Conservation (phyloP, 2,113 vertebrate genomes). For the Dendrocopos noguchii region DNA sequence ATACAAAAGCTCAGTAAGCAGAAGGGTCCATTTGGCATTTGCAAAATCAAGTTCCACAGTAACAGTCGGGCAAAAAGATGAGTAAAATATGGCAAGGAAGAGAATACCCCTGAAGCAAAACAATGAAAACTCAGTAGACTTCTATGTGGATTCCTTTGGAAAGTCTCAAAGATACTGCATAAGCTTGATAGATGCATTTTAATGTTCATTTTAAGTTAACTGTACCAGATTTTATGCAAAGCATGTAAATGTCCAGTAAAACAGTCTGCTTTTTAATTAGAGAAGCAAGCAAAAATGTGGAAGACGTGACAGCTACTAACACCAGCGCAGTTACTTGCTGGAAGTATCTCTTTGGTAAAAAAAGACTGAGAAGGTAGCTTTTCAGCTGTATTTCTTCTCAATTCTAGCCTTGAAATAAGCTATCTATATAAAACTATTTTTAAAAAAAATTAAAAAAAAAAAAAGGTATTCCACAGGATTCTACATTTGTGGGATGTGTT, state of each 20-base stretch:
- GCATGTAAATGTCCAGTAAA: neutral
- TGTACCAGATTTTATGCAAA: neutral
- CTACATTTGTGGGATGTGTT: neutral
- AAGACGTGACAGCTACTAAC: neutral
- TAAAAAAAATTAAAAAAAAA: neutral
- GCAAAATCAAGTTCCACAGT: neutral
- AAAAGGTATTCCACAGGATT: neutral
- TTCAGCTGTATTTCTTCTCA: neutral
- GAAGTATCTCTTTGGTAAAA: neutral
- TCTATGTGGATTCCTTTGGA: neutral
- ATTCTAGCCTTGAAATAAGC: neutral
- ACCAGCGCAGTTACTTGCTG: neutral
- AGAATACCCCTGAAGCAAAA: neutral
- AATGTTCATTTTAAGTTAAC: neutral
- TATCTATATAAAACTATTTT: neutral
- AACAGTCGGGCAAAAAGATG: rapidly evolving
- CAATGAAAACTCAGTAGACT: neutral
- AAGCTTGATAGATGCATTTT: neutral
- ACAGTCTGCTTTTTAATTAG: neutral
- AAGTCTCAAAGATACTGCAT: neutral
- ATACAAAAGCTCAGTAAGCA: neutral
- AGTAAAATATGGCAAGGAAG: neutral
- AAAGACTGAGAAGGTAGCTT: neutral
- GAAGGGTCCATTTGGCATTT: neutral
- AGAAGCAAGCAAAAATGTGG: neutral